phyloP scores from a whole-genome alignment of 2,888 invertebrate genomes.

The Schizotus pectinicornis region DNA sequence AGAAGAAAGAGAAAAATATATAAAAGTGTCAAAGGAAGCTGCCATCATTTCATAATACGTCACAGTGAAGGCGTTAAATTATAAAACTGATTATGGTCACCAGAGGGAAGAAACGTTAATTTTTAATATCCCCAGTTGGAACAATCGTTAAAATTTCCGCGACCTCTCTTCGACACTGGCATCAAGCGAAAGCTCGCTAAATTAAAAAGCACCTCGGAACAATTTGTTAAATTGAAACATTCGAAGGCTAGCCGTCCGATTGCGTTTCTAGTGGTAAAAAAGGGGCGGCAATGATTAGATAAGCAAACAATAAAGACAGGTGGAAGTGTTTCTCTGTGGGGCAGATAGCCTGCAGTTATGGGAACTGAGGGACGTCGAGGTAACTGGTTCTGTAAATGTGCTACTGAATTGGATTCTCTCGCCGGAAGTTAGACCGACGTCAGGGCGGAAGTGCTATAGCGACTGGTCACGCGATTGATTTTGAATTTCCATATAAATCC shows the following conservation, averaged over 20 bases:
- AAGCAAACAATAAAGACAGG: conserved; percentile 31
- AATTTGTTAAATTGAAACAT: conserved; percentile 14
- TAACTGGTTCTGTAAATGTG: conserved; percentile 40
- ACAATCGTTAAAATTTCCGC: no score
- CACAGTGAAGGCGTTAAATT: no score
- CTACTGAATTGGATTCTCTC: conserved; percentile 43
- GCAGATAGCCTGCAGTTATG: conserved; percentile 27
- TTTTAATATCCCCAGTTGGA: no score
- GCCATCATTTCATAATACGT: no score
- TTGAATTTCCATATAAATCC: conserved; percentile 56
- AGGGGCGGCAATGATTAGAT: conserved; percentile 21
- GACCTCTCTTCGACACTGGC: no score
- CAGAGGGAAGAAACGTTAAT: no score
- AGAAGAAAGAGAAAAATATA: no score
- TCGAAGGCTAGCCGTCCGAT: neutral
- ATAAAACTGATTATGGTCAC: no score
- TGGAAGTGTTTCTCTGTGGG: conserved; percentile 17
- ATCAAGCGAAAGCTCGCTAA: no score
- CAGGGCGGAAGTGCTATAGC: conserved; percentile 45
- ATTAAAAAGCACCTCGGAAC: no score
- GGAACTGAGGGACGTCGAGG: conserved; percentile 34
- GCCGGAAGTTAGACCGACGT: conserved; percentile 43
- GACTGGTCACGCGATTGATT: conserved; percentile 54
- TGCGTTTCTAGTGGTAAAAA: conserved; percentile 15
- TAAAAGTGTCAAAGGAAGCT: no score